phyloP scores from a whole-genome alignment of 2,888 invertebrate species.

The Drosophila ustulata region DNA sequence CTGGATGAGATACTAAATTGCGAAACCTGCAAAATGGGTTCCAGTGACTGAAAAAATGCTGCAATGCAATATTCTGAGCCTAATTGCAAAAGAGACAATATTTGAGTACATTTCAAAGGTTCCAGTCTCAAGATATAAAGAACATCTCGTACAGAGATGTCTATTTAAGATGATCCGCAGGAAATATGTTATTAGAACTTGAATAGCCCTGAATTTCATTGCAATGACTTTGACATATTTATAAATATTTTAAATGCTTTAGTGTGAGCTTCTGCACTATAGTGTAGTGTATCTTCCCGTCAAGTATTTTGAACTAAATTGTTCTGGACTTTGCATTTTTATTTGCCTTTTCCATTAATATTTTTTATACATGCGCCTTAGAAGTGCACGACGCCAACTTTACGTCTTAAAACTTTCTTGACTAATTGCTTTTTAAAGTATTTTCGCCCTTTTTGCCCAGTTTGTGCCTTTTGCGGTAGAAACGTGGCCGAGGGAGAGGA shows the following conservation, averaged over 20 bases:
- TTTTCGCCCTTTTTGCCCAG: conserved; percentile 42
- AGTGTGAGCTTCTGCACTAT: too few relatives aligned
- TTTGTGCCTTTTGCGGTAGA: conserved; percentile 53
- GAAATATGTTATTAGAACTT: too few relatives aligned
- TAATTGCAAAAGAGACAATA: too few relatives aligned
- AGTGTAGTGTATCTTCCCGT: neutral
- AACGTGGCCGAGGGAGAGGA: neutral
- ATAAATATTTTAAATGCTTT: too few relatives aligned
- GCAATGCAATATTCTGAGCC: too few relatives aligned
- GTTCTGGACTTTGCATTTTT: neutral
- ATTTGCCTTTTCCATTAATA: conserved; percentile 15
- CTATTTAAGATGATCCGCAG: too few relatives aligned
- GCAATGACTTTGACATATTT: too few relatives aligned
- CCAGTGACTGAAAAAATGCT: neutral
- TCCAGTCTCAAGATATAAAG: too few relatives aligned
- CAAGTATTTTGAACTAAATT: neutral
- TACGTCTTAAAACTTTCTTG: conserved; percentile 67
- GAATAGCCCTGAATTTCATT: too few relatives aligned
- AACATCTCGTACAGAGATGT: too few relatives aligned
- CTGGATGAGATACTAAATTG: conserved; percentile 1
- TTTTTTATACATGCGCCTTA: conserved; percentile 42
- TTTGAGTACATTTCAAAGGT: too few relatives aligned
- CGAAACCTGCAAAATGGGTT: neutral
- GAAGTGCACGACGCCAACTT: conserved; percentile 70
- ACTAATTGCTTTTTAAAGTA: conserved; percentile 77